Percentiles rank a stretch among this genome's conserved stretches.
Conservation (phyloP, 2,113 vertebrate genomes). For the Pseudopipra pipra region DNA sequence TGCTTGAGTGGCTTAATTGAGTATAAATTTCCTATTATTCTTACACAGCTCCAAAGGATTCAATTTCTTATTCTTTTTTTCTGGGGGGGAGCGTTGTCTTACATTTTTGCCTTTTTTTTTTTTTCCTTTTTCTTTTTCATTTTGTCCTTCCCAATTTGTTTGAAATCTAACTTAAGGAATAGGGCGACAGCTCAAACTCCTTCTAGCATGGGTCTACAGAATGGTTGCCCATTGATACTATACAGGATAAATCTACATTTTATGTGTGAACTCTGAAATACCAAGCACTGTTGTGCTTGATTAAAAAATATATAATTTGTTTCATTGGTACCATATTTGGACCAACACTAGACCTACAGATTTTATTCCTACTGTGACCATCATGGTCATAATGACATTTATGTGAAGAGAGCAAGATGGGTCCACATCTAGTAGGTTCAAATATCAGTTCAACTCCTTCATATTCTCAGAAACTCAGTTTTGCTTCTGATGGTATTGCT, state of each 20-base stretch:
- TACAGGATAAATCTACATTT: neutral
- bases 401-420: neutral
- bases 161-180: neutral
- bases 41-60: constrained; percentile 49
- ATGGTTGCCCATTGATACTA: neutral
- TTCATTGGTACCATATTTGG: neutral
- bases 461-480: neutral
- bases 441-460: neutral
- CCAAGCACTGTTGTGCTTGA: neutral
- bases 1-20: constrained; percentile 66
- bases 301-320: neutral
- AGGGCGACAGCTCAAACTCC: neutral
- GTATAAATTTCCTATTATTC: constrained; percentile 67
- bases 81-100: neutral
- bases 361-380: neutral
- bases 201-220: neutral
- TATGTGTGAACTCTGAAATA: neutral
- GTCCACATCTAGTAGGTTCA: neutral
- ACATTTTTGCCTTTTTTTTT: neutral
- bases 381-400: neutral
- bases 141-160: neutral
- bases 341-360: neutral
- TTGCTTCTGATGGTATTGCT: neutral
- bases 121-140: neutral
- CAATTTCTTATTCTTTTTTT: neutral